Evolutionary conservation across 1,140 invertebrate species (phyloP).

Genomic region (Ridgeia piscesae): DNA sequence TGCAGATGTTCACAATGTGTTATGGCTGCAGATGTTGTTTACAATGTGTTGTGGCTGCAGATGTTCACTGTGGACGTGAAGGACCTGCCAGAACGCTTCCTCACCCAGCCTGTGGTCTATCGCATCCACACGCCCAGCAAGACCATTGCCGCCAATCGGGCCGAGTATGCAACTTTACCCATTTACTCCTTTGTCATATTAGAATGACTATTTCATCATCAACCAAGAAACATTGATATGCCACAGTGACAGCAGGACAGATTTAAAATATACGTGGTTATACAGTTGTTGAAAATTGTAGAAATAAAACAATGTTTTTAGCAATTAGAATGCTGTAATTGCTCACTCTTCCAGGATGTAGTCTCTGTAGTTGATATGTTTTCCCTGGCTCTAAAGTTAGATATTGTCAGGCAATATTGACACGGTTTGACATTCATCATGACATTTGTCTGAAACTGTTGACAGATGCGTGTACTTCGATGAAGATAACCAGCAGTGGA

Average conservation of each 20-base stretch:
- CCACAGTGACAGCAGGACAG: no score
- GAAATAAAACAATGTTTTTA: no score
- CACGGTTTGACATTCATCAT: neutral
- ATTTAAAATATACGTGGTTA: no score
- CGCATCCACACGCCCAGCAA: slow-evolving; percentile 44
- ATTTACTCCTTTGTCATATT: no score
- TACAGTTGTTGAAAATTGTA: no score
- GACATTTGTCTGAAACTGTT: neutral
- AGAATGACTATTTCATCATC: no score
- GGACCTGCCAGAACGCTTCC: slow-evolving; percentile 35
- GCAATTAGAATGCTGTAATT: neutral
- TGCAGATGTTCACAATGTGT: no score
- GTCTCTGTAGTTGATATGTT: neutral
- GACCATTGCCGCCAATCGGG: slow-evolving; percentile 41
- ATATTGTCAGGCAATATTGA: neutral
- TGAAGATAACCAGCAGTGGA: slow-evolving; percentile 39
- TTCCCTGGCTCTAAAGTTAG: neutral
- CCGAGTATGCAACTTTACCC: slow-evolving; percentile 35
- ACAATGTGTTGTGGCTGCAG: slow-evolving; percentile 32
- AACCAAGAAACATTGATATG: no score
- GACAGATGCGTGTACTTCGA: slow-evolving; percentile 54
- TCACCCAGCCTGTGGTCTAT: slow-evolving; percentile 39
- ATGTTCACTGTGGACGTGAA: slow-evolving; percentile 43
- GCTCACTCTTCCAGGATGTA: neutral
- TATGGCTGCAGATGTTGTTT: neutral